A percentile compares a stretch with the other conserved stretches of the same genome.
Conservation (phyloP, 1,140 invertebrate species). For the Sinonovacula constricta region DNA sequence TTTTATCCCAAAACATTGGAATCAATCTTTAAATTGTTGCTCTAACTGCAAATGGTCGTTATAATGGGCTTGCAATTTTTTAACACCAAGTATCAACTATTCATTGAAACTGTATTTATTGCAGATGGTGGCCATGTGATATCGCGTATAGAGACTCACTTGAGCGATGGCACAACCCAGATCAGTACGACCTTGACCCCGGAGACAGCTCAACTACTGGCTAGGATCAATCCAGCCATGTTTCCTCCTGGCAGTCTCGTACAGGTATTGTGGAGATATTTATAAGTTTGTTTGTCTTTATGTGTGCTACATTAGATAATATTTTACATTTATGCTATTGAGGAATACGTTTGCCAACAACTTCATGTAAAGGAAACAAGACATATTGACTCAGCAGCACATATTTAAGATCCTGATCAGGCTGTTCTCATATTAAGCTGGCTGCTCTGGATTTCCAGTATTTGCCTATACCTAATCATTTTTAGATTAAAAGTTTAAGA, state of each 20-base stretch:
- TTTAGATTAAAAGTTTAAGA: background rate
- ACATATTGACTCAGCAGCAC: background rate
- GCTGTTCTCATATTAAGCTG: background rate
- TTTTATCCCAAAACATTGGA: background rate
- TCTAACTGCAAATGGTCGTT: background rate
- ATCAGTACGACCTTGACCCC: conserved; percentile 73
- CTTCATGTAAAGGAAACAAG: no score
- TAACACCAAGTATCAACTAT: background rate
- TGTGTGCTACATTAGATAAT: background rate
- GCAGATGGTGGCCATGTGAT: conserved; percentile 77
- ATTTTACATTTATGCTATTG: background rate
- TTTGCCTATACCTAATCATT: background rate
- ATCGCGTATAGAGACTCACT: conserved; percentile 75
- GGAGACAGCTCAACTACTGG: conserved; percentile 74
- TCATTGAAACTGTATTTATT: conserved; percentile 41
- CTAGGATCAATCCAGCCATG: conserved; percentile 73
- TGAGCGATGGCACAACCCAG: conserved; percentile 76
- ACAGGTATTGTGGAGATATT: conserved; percentile 58
- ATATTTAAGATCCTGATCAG: no score
- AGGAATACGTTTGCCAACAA: background rate
- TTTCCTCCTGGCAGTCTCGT: conserved; percentile 70
- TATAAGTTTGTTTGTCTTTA: background rate
- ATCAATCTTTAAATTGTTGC: background rate
- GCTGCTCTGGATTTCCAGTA: background rate
- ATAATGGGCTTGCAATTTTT: background rate